Conservation (phyloP, 2,797 vertebrate genomes). For the Tolypeutes matacus region DNA sequence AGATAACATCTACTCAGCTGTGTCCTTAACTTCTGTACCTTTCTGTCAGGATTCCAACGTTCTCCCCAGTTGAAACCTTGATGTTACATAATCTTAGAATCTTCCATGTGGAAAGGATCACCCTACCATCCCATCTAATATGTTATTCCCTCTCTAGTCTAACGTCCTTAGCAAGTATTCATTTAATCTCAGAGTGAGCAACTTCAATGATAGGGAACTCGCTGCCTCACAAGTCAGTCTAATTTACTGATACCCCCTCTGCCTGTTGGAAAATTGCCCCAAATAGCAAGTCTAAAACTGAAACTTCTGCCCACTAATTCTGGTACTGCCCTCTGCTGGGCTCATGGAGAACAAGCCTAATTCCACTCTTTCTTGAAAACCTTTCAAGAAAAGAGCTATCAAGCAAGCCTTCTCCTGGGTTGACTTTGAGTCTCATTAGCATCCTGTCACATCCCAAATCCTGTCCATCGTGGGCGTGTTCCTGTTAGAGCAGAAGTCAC, state of each 20-base stretch:
- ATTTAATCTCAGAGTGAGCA: neutral
- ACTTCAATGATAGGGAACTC: neutral
- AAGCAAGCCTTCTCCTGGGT: neutral
- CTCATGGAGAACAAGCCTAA: conserved; percentile 9
- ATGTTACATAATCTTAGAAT: neutral
- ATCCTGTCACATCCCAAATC: neutral
- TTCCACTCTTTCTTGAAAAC: neutral
- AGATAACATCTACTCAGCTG: neutral
- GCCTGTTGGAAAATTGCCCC: neutral
- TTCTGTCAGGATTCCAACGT: neutral
- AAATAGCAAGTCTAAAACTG: neutral
- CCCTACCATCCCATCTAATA: neutral
- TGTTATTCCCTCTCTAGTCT: neutral
- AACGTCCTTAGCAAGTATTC: neutral
- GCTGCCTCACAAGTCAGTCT: neutral
- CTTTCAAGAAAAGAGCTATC: conserved; percentile 23
- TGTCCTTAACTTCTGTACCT: neutral
- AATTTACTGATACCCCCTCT: conserved; percentile 54
- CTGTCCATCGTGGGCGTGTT: neutral
- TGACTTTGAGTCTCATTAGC: neutral
- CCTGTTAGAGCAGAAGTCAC: neutral
- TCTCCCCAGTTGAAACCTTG: neutral
- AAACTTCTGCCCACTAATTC: neutral
- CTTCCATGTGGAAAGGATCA: neutral
- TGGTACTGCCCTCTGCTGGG: neutral